These are phyloP conservation scores for Spodoptera littoralis DNA, from an alignment of 2,888 invertebrate genomes.

Conservation along the genomic window DNA sequence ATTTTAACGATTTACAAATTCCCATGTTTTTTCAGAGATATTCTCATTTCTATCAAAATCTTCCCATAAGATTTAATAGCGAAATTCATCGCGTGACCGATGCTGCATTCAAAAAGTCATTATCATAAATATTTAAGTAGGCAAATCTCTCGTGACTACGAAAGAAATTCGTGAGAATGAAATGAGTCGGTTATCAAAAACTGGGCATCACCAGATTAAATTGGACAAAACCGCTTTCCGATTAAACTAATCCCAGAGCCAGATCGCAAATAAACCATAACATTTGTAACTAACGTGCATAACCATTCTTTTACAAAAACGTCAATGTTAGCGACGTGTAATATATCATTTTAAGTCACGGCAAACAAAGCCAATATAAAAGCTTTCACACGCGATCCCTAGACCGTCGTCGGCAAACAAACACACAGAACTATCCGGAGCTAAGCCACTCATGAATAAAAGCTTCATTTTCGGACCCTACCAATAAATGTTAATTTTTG, in stretches of 20 bases:
- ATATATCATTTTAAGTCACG: slow-evolving; percentile 88
- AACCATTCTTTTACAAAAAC: slow-evolving; percentile 80
- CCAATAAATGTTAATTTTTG: slow-evolving; percentile 88
- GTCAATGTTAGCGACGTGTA: slow-evolving; percentile 84
- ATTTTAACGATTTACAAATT: slow-evolving; percentile 5
- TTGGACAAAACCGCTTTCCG: slow-evolving; percentile 46
- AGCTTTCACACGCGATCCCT: slow-evolving; percentile 87
- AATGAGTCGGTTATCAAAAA: slow-evolving; percentile 50
- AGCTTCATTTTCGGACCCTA: slow-evolving; percentile 85
- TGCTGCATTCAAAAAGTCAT: slow-evolving; percentile 38
- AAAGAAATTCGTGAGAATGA: slow-evolving; percentile 44
- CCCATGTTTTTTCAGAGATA: no score
- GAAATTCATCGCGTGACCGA: slow-evolving; percentile 41
- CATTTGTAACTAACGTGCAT: slow-evolving; percentile 74
- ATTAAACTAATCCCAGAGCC: slow-evolving; percentile 59
- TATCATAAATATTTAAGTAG: slow-evolving; percentile 34
- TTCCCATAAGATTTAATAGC: slow-evolving; percentile 15
- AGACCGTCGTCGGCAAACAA: slow-evolving; percentile 83
- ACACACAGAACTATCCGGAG: slow-evolving; percentile 84
- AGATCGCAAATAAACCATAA: slow-evolving; percentile 77
- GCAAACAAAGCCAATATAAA: slow-evolving; percentile 85
- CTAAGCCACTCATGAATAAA: slow-evolving; percentile 88
- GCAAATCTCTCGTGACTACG: slow-evolving; percentile 41
- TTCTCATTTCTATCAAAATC: slow-evolving; percentile 1
- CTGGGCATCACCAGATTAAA: slow-evolving; percentile 45